phyloP scores from a whole-genome alignment of 2,797 vertebrate genomes.

The Oryzias dopingdopingensis region DNA sequence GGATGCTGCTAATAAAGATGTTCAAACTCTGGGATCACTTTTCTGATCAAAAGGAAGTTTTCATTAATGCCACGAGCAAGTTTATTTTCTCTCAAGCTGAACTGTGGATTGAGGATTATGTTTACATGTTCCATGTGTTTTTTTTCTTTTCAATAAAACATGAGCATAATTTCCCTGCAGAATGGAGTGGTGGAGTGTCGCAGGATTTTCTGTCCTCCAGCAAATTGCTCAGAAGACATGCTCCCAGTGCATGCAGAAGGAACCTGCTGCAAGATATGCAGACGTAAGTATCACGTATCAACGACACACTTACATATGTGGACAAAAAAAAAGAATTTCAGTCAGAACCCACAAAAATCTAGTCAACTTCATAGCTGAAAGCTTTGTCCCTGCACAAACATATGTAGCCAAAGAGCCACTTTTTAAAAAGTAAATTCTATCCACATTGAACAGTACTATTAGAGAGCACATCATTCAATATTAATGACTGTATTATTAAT shows the following conservation, averaged over 20 bases:
- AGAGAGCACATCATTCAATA: no score
- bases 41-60: background rate
- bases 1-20: no score
- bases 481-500: no score
- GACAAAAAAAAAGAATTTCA: background rate
- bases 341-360: background rate
- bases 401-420: no score
- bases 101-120: background rate
- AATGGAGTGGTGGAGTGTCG: constrained; percentile 87
- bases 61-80: background rate
- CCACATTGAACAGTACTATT: no score
- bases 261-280: constrained; percentile 90
- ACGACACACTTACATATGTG: no score
- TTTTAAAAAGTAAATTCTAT: no score
- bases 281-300: constrained; percentile 79
- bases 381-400: no score
- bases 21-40: no score
- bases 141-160: background rate
- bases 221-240: constrained; percentile 84
- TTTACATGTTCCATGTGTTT: background rate
- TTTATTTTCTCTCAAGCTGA: background rate
- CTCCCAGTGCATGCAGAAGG: constrained; percentile 83
- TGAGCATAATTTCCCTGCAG: constrained; percentile 58
- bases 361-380: background rate
- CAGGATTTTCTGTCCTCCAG: constrained; percentile 85